Conservation (phyloP, 2,797 vertebrate species). For the Ptychadena robeensis region DNA sequence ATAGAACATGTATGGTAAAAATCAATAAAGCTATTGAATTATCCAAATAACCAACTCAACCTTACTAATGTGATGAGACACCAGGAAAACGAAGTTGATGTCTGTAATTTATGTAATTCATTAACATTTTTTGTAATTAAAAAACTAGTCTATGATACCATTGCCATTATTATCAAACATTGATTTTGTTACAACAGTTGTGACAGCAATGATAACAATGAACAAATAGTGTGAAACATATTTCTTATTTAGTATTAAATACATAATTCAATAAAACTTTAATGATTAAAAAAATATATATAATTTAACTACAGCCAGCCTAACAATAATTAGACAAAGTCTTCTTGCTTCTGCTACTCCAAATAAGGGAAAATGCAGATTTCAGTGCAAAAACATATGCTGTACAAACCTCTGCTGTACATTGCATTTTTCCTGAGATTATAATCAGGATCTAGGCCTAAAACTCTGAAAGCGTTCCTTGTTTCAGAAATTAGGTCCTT, state of each 20-base stretch:
- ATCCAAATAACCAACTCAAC: no score
- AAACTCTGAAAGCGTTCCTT: background rate
- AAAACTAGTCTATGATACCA: no score
- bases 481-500: conserved; percentile 78
- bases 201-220: background rate
- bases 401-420: conserved; percentile 14
- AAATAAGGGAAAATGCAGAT: background rate
- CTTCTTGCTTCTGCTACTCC: background rate
- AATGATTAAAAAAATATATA: no score
- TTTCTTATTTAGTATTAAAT: background rate
- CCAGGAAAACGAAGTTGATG: no score
- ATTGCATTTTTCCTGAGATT: conserved; percentile 17
- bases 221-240: background rate
- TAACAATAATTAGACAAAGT: background rate
- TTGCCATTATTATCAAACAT: no score
- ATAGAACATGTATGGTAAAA: no score
- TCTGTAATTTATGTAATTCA: no score
- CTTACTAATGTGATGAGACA: no score
- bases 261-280: no score
- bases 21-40: no score
- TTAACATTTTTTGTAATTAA: no score
- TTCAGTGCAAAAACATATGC: conserved; percentile 41
- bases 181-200: no score
- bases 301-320: background rate
- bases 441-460: background rate